These are phyloP conservation scores for Volucella inflata DNA, from an alignment of 2,888 invertebrate genomes.

Conservation along the genomic window DNA sequence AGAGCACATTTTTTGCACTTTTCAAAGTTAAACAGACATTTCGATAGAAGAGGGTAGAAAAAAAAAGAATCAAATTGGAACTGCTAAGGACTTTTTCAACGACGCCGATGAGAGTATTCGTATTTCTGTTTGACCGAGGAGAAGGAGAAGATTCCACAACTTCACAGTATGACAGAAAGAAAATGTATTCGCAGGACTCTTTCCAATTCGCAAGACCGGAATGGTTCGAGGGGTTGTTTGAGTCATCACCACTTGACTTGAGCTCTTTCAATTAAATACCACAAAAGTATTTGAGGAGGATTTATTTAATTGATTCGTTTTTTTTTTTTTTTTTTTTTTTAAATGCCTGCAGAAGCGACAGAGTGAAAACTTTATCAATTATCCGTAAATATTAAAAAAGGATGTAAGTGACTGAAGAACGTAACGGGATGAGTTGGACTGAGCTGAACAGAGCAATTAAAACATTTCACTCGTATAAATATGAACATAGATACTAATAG, in stretches of 20 bases:
- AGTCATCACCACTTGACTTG: conserved; percentile 50
- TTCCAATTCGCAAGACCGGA: not conserved
- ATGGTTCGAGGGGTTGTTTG: conserved; percentile 42
- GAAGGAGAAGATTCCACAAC: conserved; percentile 6
- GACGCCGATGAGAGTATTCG: no score
- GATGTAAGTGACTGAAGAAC: not conserved
- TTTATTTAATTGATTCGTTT: conserved; percentile 47
- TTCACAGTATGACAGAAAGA: conserved; percentile 13
- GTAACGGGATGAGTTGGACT: not conserved
- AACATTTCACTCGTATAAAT: conserved; percentile 1
- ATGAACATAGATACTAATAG: not conserved
- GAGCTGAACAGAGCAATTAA: conserved; percentile 24
- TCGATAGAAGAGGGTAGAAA: conserved; percentile 7
- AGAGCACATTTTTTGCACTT: conserved; percentile 47
- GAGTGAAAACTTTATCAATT: conserved; percentile 17
- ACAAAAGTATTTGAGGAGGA: conserved; percentile 39
- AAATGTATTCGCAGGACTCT: not conserved
- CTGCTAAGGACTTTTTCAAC: conserved; percentile 50
- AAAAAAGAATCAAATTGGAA: conserved; percentile 56
- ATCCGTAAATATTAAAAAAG: not conserved
- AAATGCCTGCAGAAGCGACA: not conserved
- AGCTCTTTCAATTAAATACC: conserved; percentile 49
- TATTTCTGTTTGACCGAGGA: conserved; percentile 33
- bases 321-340: conserved; percentile 10
- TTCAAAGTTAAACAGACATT: conserved; percentile 12